Evolutionary conservation across 2,113 vertebrate genomes (phyloP), one percentile per base, ranked within the genome.

Genomic region (Benitochromis conjunctus): DNA sequence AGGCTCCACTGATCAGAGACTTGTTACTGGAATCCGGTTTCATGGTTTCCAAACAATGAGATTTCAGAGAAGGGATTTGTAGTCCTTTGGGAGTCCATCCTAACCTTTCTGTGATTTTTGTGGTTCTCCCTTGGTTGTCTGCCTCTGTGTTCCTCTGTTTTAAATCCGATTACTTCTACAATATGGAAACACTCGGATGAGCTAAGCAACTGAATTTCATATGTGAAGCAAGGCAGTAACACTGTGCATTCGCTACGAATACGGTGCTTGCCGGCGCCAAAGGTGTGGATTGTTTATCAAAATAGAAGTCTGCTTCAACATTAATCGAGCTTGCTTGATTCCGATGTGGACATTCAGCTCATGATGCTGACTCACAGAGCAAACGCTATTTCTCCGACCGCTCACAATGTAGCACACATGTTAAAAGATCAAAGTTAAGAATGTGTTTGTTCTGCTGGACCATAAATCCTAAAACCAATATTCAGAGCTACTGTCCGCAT

Each of bases 11-110:
- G 96, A 97, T 96, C 95, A 96, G 95, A 96, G 94, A 92, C 95
- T 95, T 95, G 96, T 96, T 96, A 95, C 92, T 89, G 92, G 93
- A 95, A 96, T 96, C 96, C 84, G 89, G 95, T 96, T 96, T 96
- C 96, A 96, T 95, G 95, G 92, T 96, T 96, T 95, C 94, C 94
- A 95, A 96, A 96, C 96, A 97, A 96, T 95, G 95, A 95, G 96
- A 95, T 96, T 96, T 96, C 86, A 94, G 88, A 93, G 91, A 93
- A 90, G 90, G 95, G 96, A 96, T 97, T 96, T 96, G 94, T 94
- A 79, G 88, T 96, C 96, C 92, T 81, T 58, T 43, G 96, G 95
- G 96, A 95, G 78, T 57, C 85, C 79, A 31, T 66, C 71, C 90
- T 89, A 95, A 95, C 94, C 92, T 94, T 91, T 91, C 92, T 91